These are phyloP conservation scores for Odontesthes bonariensis DNA, from an alignment of 2,113 vertebrate genomes.

Conservation along the genomic window DNA sequence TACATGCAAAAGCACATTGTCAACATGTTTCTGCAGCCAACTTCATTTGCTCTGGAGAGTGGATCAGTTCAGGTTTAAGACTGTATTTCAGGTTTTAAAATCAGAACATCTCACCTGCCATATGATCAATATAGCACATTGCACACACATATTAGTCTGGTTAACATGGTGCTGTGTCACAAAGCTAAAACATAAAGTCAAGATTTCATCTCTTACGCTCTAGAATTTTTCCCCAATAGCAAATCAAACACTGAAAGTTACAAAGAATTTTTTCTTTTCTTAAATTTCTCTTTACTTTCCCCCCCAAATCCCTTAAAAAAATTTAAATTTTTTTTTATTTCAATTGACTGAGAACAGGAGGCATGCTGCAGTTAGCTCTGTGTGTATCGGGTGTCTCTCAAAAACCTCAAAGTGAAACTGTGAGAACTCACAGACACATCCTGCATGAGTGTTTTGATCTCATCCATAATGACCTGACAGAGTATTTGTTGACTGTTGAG, in stretches of 20 bases:
- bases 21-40: constrained; percentile 32
- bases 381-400: neutral
- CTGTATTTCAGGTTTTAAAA: constrained; percentile 15
- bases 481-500: constrained; percentile 32
- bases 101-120: constrained; percentile 10
- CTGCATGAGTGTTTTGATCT: constrained; percentile 33
- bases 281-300: neutral
- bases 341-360: constrained; percentile 4
- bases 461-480: constrained; percentile 39
- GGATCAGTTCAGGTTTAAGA: constrained; percentile 11
- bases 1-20: constrained; percentile 41
- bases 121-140: constrained; percentile 30
- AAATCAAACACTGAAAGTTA: neutral
- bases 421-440: constrained; percentile 20
- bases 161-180: constrained; percentile 31
- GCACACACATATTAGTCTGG: constrained; percentile 11
- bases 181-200: neutral
- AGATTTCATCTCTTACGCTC: constrained; percentile 8
- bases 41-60: constrained; percentile 14
- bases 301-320: neutral
- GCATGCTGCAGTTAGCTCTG: constrained; percentile 5
- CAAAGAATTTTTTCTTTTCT: neutral
- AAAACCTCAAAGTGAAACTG: constrained; percentile 12
- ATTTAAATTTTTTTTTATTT: neutral
- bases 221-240: neutral